A percentile compares a stretch with the other conserved stretches of the same genome.
Evolutionary conservation across 2,113 vertebrate species (phyloP).

Genomic region (Sciurus niger): DNA sequence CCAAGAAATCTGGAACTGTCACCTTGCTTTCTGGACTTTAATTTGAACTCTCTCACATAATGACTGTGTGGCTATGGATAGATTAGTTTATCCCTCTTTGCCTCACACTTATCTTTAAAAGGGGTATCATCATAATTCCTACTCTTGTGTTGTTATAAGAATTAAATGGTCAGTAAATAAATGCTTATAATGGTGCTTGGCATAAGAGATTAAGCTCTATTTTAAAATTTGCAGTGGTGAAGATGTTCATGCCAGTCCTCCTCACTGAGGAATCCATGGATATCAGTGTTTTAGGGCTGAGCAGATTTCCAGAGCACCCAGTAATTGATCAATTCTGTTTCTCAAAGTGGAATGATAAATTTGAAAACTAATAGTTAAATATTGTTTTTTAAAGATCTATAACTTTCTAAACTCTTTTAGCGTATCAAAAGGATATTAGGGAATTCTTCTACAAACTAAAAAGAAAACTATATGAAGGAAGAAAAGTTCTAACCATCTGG

Average conservation of each 20-base stretch:
- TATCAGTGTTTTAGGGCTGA: neutral
- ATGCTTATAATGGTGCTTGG: neutral
- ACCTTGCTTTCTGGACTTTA: neutral
- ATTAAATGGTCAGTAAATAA: neutral
- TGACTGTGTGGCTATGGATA: neutral
- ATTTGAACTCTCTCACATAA: neutral
- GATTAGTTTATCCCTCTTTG: neutral
- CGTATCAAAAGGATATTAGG: neutral
- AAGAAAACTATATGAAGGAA: neutral
- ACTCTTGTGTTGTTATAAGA: neutral
- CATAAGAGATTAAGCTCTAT: neutral
- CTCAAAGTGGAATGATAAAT: neutral
- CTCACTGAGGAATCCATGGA: neutral
- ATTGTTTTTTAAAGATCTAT: neutral
- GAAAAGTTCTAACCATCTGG: neutral
- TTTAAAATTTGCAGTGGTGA: no score
- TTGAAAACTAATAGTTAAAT: neutral
- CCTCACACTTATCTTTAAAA: neutral
- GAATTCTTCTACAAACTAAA: neutral
- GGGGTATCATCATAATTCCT: neutral
- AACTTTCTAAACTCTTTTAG: neutral
- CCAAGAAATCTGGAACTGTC: neutral
- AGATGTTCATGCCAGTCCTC: neutral
- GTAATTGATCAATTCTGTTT: neutral
- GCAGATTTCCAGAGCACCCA: neutral